Evolutionary conservation across 2,797 vertebrate genomes (phyloP).

Genomic region (Syndactyla subalaris): DNA sequence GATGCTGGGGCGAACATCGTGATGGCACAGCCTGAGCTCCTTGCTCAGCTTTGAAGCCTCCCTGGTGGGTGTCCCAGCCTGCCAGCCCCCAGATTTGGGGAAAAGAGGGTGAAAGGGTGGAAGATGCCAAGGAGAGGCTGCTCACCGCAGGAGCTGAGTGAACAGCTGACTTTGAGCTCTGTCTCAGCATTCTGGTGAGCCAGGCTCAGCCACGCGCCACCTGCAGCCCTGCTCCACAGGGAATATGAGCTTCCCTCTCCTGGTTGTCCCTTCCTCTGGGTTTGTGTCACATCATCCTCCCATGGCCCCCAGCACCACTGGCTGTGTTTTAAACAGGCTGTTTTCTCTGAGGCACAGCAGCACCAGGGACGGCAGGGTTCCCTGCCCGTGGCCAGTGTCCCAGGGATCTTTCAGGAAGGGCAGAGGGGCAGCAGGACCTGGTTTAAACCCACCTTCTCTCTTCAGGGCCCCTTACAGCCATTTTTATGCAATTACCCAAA

Average conservation of each 20-base stretch:
- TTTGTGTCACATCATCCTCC: slow-evolving; percentile 18
- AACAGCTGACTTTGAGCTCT: rapidly evolving
- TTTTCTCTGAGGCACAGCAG: background rate
- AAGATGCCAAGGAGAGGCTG: background rate
- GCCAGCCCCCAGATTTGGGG: background rate
- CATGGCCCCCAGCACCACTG: background rate
- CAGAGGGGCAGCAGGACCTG: background rate
- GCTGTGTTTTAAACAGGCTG: background rate
- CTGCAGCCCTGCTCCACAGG: background rate
- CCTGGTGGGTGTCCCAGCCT: background rate
- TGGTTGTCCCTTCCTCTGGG: background rate
- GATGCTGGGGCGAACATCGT: background rate
- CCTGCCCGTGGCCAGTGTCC: background rate
- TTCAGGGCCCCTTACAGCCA: rapidly evolving
- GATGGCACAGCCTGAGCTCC: slow-evolving; percentile 1
- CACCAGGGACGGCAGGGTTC: background rate
- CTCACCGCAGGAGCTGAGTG: rapidly evolving
- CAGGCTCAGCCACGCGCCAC: rapidly evolving
- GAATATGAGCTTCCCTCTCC: background rate
- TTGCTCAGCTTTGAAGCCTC: background rate
- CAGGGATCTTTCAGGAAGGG: background rate
- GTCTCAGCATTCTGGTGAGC: background rate
- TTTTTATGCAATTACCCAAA: background rate
- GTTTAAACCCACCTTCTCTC: background rate
- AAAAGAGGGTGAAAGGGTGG: background rate